Conservation (phyloP, 35 echinoderm and acorn worm genomes). For the Ophioderma brevispina region DNA sequence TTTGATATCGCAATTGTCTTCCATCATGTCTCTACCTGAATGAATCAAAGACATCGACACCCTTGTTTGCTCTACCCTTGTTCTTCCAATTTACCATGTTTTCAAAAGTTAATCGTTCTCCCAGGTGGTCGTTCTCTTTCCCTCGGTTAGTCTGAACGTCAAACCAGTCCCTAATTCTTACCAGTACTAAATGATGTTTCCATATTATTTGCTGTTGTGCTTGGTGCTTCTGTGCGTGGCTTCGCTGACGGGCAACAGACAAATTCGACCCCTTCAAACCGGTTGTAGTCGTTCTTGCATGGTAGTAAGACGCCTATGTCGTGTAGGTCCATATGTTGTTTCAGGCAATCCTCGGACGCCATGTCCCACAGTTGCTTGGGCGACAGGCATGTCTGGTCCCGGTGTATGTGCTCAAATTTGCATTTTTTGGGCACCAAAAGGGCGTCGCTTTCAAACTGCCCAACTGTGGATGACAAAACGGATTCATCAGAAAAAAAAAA, state of each 20-base stretch:
- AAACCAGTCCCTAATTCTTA: too few relatives aligned
- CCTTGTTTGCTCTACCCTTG: too few relatives aligned
- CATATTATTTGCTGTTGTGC: background rate
- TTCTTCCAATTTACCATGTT: too few relatives aligned
- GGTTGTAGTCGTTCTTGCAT: slow-evolving; percentile 50
- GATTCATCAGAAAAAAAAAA: too few relatives aligned
- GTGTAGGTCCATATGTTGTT: slow-evolving; percentile 20
- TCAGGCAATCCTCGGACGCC: slow-evolving; percentile 39
- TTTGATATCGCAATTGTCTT: too few relatives aligned
- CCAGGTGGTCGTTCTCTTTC: too few relatives aligned
- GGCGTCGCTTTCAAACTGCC: slow-evolving; percentile 84
- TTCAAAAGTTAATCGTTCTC: too few relatives aligned
- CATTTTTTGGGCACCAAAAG: slow-evolving; percentile 80
- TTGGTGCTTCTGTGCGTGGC: background rate
- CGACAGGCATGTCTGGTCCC: slow-evolving; percentile 59
- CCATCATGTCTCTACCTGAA: too few relatives aligned
- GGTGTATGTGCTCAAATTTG: slow-evolving; percentile 70
- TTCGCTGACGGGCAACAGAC: slow-evolving; percentile 71
- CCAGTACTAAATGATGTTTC: background rate
- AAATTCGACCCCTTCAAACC: slow-evolving; percentile 79
- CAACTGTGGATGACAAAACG: slow-evolving; percentile 63
- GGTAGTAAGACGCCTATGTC: slow-evolving; percentile 76
- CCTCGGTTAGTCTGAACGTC: too few relatives aligned
- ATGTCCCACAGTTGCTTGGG: slow-evolving; percentile 28
- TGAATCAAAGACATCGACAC: too few relatives aligned